Evolutionary conservation across 1,140 invertebrate species (phyloP).

Genomic region (Papilio glaucus): DNA sequence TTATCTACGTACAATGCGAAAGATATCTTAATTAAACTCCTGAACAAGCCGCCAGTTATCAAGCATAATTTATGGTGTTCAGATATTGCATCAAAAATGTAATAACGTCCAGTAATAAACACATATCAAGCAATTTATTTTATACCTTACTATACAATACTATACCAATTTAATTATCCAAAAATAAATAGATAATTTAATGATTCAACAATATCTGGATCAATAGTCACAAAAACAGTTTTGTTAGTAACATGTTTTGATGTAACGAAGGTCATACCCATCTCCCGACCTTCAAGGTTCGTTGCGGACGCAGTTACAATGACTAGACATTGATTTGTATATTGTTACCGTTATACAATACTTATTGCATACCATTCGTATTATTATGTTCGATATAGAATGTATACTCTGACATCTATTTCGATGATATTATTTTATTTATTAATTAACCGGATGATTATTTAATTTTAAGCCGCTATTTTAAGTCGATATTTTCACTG

Average conservation of each 20-base stretch:
- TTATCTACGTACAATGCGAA: background rate
- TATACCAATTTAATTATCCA: too few relatives aligned
- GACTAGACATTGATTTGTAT: constrained; percentile 1
- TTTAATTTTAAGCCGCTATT: too few relatives aligned
- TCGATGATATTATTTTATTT: too few relatives aligned
- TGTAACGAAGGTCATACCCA: constrained; percentile 10
- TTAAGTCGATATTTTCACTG: too few relatives aligned
- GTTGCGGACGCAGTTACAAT: background rate
- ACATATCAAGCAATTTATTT: constrained; percentile 5
- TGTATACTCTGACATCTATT: too few relatives aligned
- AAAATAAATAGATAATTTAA: background rate
- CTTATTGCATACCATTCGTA: background rate
- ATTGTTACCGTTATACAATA: too few relatives aligned
- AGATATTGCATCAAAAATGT: background rate
- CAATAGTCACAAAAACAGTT: background rate
- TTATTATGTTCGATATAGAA: too few relatives aligned
- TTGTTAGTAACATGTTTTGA: background rate
- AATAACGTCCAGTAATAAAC: background rate
- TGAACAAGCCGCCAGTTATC: background rate
- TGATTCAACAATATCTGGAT: background rate
- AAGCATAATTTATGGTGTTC: background rate
- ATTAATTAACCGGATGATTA: too few relatives aligned
- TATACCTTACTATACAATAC: background rate
- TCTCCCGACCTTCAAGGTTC: constrained; percentile 11
- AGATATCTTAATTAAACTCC: background rate